These are phyloP conservation scores for Podarcis lilfordi DNA, from an alignment of 2,797 vertebrate species.

Conservation along the genomic window DNA sequence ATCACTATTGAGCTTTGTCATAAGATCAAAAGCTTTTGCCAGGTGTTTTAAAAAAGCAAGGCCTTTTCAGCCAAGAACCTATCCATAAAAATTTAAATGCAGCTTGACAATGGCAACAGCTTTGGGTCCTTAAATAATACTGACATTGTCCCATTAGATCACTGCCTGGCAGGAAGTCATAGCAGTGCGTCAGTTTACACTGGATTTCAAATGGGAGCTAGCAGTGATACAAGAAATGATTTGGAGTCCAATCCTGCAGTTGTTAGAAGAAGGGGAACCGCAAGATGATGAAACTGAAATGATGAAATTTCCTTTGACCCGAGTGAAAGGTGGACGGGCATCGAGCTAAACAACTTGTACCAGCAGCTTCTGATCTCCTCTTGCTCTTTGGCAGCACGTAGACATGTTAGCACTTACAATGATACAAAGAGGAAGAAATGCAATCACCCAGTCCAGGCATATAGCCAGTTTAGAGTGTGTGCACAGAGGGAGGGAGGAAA, in stretches of 20 bases:
- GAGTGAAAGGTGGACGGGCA: neutral
- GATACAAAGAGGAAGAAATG: neutral
- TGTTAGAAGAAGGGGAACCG: neutral
- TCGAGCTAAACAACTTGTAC: constrained; percentile 7
- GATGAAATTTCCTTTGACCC: neutral
- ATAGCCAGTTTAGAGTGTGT: neutral
- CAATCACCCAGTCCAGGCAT: neutral
- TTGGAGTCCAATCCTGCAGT: neutral
- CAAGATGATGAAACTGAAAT: neutral
- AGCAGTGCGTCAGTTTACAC: neutral
- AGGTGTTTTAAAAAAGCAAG: neutral
- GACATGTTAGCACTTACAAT: neutral
- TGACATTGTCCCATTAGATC: constrained; percentile 17
- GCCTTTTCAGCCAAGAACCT: neutral
- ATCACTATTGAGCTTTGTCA: neutral
- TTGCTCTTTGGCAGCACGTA: constrained; percentile 1
- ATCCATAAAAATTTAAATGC: neutral
- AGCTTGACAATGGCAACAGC: neutral
- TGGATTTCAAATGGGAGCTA: neutral
- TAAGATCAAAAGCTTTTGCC: neutral
- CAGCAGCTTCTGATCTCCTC: neutral
- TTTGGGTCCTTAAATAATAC: constrained; percentile 10
- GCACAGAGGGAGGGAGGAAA: neutral
- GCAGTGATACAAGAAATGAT: neutral
- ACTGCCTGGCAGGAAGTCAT: neutral